A percentile compares a stretch with the other conserved stretches of the same genome.
Evolutionary conservation across 2,888 invertebrate species (phyloP).

Genomic region (Steinernema hermaphroditum): DNA sequence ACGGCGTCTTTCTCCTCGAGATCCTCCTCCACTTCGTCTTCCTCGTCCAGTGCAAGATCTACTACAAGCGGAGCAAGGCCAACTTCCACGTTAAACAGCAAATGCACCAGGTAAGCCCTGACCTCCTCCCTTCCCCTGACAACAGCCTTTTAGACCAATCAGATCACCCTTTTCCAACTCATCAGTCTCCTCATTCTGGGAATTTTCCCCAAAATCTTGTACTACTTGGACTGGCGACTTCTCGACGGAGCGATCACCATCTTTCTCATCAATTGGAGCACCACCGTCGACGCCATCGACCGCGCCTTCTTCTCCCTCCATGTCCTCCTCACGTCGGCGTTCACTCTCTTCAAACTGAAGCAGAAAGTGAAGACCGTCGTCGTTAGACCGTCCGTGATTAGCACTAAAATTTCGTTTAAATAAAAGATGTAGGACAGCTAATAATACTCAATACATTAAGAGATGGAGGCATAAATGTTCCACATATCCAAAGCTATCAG

Average conservation of each 20-base stretch:
- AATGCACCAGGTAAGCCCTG: not conserved
- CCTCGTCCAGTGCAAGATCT: not conserved
- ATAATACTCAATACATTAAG: no score
- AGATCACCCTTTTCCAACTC: not conserved
- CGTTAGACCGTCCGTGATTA: not conserved
- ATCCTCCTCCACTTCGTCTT: slow-evolving; percentile 4
- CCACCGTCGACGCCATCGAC: not conserved
- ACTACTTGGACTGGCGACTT: not conserved
- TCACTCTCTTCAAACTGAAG: not conserved
- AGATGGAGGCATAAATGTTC: no score
- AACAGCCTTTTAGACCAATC: not conserved
- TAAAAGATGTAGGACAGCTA: no score
- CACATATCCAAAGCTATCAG: no score
- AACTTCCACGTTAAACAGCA: not conserved
- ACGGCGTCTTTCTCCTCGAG: not conserved
- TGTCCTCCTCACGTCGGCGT: not conserved
- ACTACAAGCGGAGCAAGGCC: not conserved
- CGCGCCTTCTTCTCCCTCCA: not conserved
- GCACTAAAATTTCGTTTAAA: no score
- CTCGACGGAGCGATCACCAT: not conserved
- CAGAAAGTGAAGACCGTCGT: not conserved
- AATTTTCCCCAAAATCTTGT: not conserved
- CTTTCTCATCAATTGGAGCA: not conserved
- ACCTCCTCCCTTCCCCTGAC: not conserved
- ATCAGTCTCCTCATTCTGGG: not conserved